A percentile compares a stretch with the other conserved stretches of the same genome.
phyloP scores from a whole-genome alignment of 2,113 vertebrate genomes.

The Bufo bufo region DNA sequence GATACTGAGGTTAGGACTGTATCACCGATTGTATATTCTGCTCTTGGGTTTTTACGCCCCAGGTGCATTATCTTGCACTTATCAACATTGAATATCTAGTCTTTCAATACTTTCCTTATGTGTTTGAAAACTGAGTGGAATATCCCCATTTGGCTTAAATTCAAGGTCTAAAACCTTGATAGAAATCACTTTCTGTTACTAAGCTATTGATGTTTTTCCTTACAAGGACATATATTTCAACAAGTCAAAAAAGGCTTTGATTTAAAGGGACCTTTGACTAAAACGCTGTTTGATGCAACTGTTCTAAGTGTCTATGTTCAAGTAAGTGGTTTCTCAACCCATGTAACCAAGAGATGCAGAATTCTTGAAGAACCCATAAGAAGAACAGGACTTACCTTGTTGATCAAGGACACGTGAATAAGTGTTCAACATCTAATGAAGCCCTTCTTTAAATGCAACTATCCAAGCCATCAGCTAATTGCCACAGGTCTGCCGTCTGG shows the following conservation, averaged over 20 bases:
- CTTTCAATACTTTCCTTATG: not conserved
- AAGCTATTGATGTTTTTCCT: conserved; percentile 28
- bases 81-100: not conserved
- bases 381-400: not conserved
- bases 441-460: too few species aligned
- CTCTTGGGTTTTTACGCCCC: too few species aligned
- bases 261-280: conserved; percentile 14
- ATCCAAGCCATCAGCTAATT: too few species aligned
- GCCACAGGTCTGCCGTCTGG: too few species aligned
- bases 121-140: conserved; percentile 18
- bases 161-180: conserved; percentile 51
- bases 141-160: conserved; percentile 41
- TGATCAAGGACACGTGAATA: not conserved
- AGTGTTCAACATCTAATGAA: too few species aligned
- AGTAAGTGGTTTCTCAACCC: not conserved
- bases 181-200: conserved; percentile 31
- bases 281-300: not conserved
- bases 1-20: too few species aligned
- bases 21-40: too few species aligned
- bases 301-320: not conserved
- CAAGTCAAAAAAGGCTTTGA: not conserved
- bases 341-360: not conserved
- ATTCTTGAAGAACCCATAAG: not conserved
- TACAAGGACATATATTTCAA: conserved; percentile 42
- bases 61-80: too few species aligned